These are phyloP conservation scores for Eledona agricola DNA, from an alignment of 2,888 invertebrate species.

Conservation along the genomic window DNA sequence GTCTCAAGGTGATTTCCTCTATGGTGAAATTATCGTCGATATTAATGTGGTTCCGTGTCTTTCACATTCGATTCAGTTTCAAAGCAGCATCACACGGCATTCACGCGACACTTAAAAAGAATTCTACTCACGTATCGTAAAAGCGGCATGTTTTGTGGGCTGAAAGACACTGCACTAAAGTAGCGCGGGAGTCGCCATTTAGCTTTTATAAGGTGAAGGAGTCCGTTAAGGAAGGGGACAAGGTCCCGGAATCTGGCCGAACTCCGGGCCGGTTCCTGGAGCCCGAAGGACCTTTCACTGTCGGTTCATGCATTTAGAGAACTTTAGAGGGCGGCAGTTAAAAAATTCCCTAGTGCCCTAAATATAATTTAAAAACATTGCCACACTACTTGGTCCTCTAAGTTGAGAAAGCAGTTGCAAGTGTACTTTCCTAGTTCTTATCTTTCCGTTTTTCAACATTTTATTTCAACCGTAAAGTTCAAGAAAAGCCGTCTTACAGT, in stretches of 20 bases:
- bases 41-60: too few species aligned
- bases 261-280: conserved; percentile 51
- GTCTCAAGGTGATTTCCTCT: conserved; percentile 40
- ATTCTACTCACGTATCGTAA: conserved; percentile 59
- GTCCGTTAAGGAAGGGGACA: conserved; percentile 56
- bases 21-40: too few species aligned
- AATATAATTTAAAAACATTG: too few species aligned
- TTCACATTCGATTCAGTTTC: too few species aligned
- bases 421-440: too few species aligned
- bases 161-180: conserved; percentile 59
- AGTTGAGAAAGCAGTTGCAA: too few species aligned
- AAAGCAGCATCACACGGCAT: too few species aligned
- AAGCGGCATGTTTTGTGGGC: conserved; percentile 56
- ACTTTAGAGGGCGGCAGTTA: conserved; percentile 21
- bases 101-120: conserved; percentile 31
- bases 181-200: conserved; percentile 59
- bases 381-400: too few species aligned
- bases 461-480: too few species aligned
- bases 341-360: too few species aligned
- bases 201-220: conserved; percentile 59
- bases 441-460: too few species aligned
- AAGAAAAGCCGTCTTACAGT: too few species aligned
- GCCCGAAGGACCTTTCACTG: conserved; percentile 47
- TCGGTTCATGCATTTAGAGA: conserved; percentile 25
- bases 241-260: conserved; percentile 61